Percentiles rank a stretch among this genome's conserved stretches.
Evolutionary conservation across 92 coral and sea anemone species (phyloP).

Genomic region (Desmophyllum pertusum): DNA sequence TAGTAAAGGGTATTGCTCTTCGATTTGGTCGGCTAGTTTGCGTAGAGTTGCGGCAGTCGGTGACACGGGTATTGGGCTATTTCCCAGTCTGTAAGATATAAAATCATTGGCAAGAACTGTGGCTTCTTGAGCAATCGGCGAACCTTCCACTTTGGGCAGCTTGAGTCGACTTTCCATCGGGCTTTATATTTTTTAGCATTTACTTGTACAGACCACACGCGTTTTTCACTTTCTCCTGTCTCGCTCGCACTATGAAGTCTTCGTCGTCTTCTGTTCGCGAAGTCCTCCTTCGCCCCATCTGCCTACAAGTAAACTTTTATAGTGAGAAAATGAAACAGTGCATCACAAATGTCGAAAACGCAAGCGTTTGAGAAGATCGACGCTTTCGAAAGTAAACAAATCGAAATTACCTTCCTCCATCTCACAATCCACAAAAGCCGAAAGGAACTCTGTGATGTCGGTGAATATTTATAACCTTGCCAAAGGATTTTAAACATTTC

Average conservation of each 20-base stretch:
- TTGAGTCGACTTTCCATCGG: slow-evolving; percentile 80
- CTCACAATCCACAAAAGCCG: slow-evolving; percentile 43
- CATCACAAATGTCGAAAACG: slow-evolving; percentile 11
- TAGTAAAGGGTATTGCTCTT: slow-evolving; percentile 85
- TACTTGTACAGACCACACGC: slow-evolving; percentile 61
- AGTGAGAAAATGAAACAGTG: slow-evolving; percentile 20
- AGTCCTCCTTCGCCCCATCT: slow-evolving; percentile 37
- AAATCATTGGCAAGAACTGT: slow-evolving; percentile 87
- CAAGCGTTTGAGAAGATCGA: background rate
- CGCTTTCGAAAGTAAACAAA: slow-evolving; percentile 44
- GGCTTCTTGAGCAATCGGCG: slow-evolving; percentile 68
- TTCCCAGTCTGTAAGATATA: slow-evolving; percentile 90
- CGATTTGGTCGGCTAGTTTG: slow-evolving; percentile 96
- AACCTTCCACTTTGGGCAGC: slow-evolving; percentile 50
- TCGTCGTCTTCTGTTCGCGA: slow-evolving; percentile 25
- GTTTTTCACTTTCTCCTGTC: slow-evolving; percentile 16
- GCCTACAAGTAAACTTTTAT: slow-evolving; percentile 26
- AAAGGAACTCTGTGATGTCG: slow-evolving; percentile 7
- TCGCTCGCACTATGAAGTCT: slow-evolving; percentile 16
- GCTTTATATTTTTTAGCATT: slow-evolving; percentile 50
- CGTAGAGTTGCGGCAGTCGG: slow-evolving; percentile 89
- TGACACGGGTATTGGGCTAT: slow-evolving; percentile 68
- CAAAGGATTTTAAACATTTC: slow-evolving; percentile 11
- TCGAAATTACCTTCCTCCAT: slow-evolving; percentile 41
- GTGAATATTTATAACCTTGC: slow-evolving; percentile 34